phyloP scores from a whole-genome alignment of 1,140 invertebrate genomes.

The Yoshiicerus persimilis region DNA sequence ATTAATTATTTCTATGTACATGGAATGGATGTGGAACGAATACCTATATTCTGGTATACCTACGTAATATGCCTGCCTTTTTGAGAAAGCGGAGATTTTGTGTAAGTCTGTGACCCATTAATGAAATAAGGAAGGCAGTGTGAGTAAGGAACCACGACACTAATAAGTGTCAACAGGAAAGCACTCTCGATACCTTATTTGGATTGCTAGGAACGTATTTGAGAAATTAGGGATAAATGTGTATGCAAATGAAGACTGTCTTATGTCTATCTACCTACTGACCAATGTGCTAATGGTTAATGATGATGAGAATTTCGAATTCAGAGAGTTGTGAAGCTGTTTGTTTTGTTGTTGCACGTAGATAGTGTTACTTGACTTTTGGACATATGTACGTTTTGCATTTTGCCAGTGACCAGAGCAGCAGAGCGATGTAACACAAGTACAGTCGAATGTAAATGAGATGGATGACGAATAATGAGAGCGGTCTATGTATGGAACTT shows the following conservation, averaged over 20 bases:
- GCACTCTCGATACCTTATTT: neutral
- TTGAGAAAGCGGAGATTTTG: neutral
- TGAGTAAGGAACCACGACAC: neutral
- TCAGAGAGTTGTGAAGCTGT: neutral
- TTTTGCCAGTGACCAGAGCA: too few relatives aligned
- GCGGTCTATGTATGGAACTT: neutral
- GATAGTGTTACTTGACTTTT: neutral
- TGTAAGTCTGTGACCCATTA: neutral
- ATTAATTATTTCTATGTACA: too few relatives aligned
- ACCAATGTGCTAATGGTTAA: neutral
- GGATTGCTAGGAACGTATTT: neutral
- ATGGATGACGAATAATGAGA: neutral
- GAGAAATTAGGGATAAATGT: slow-evolving; percentile 8
- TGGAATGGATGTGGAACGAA: too few relatives aligned
- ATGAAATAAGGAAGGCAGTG: neutral
- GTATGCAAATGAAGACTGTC: neutral
- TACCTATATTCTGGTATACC: too few relatives aligned
- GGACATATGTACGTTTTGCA: neutral
- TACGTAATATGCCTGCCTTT: neutral
- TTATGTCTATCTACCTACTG: neutral
- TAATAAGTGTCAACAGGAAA: slow-evolving; percentile 20
- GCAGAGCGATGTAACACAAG: too few relatives aligned
- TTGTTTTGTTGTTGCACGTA: neutral
- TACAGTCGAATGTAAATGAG: neutral
- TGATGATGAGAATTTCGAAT: neutral